Percentiles rank a stretch among this genome's conserved stretches.
These are phyloP conservation scores for Meloe dianella DNA, from an alignment of 2,888 invertebrate genomes.

Conservation along the genomic window DNA sequence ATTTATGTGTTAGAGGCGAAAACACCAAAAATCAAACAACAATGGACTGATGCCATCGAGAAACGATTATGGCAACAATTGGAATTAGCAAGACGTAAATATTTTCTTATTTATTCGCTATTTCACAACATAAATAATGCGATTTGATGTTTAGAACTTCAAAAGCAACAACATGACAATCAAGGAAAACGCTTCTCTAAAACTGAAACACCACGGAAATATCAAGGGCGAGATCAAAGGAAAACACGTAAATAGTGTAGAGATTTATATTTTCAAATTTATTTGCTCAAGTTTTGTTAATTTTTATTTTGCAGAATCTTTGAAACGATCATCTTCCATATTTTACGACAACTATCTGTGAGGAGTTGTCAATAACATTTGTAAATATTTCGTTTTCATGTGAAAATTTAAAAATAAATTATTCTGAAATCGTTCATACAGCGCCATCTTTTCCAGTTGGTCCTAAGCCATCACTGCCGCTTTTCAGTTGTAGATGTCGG, in stretches of 20 bases:
- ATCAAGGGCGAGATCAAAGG: background rate
- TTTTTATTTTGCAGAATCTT: conserved; percentile 7
- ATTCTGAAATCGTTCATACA: background rate
- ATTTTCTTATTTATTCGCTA: background rate
- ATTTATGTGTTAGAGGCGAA: conserved; percentile 49
- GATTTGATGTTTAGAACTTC: background rate
- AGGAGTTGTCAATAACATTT: background rate
- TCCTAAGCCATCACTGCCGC: background rate
- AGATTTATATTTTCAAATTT: background rate
- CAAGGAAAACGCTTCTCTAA: background rate
- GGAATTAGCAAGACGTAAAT: conserved; percentile 48
- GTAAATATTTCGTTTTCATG: background rate
- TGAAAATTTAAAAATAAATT: background rate
- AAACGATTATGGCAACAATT: conserved; percentile 52
- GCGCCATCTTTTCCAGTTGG: background rate
- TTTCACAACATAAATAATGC: background rate
- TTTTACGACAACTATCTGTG: background rate
- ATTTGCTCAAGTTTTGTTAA: background rate
- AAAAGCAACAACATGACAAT: conserved; percentile 13
- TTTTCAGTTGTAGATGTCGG: background rate
- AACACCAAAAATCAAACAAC: conserved; percentile 45
- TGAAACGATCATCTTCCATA: background rate
- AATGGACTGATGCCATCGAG: conserved; percentile 50
- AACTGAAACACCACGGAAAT: background rate
- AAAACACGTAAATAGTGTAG: background rate